A percentile compares a stretch with the other conserved stretches of the same genome.
Evolutionary conservation across 2,113 vertebrate species (phyloP).

Genomic region (Tyto alba): DNA sequence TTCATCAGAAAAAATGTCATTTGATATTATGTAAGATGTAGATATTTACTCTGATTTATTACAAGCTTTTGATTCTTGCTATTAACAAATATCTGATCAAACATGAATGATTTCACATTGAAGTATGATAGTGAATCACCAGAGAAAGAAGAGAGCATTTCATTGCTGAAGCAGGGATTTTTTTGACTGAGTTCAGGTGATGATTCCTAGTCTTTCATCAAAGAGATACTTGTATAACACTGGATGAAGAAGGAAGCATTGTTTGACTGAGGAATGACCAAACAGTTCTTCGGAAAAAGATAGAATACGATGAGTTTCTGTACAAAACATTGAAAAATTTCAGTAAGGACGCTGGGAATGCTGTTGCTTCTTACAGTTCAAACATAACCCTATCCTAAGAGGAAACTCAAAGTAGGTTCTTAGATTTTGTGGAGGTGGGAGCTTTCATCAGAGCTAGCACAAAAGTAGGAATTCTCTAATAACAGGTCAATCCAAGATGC

Average conservation of each 20-base stretch:
- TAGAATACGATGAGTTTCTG: background rate
- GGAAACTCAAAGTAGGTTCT: background rate
- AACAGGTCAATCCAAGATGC: rapidly evolving
- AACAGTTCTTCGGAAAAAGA: background rate
- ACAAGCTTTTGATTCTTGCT: background rate
- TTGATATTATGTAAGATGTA: background rate
- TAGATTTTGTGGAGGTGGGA: background rate
- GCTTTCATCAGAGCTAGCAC: background rate
- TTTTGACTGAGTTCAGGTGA: rapidly evolving
- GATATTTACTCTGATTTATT: background rate
- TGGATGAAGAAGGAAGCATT: background rate
- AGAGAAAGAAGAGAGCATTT: background rate
- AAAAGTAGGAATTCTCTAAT: background rate
- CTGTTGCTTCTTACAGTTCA: background rate
- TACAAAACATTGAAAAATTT: background rate
- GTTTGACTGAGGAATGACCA: background rate
- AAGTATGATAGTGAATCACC: background rate
- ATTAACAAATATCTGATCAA: background rate
- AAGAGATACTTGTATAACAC: rapidly evolving
- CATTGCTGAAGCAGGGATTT: background rate
- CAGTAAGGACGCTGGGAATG: background rate
- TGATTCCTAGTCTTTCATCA: background rate
- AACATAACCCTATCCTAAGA: background rate
- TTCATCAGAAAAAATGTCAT: background rate
- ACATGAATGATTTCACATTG: background rate